A percentile compares a stretch with the other conserved stretches of the same genome.
Conservation (phyloP, 2,113 vertebrate species). For the Tor tambroides region DNA sequence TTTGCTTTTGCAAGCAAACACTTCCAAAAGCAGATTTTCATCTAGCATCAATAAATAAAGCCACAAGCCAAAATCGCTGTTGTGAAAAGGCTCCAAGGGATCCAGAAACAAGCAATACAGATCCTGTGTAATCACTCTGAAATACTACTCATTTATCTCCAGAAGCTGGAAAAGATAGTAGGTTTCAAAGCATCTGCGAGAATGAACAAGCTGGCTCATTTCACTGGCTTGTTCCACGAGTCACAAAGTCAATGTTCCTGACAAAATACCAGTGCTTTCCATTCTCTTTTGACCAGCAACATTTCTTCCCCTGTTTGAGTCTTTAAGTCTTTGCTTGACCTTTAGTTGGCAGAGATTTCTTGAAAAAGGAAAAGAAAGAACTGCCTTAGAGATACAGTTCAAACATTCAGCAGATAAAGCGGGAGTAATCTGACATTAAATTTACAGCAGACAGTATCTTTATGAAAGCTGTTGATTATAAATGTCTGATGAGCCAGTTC, state of each 20-base stretch:
- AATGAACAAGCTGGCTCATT: neutral
- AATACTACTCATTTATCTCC: neutral
- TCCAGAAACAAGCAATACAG: conserved; percentile 23
- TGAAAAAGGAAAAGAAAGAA: neutral
- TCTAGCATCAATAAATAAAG: conserved; percentile 29
- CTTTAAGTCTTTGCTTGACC: neutral
- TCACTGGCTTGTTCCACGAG: neutral
- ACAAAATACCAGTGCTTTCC: neutral
- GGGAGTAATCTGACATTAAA: neutral
- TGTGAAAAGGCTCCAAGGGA: neutral
- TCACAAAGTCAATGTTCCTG: neutral
- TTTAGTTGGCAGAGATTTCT: neutral
- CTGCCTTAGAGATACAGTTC: neutral
- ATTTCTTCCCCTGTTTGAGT: neutral
- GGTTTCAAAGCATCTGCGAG: neutral
- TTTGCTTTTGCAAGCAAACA: neutral
- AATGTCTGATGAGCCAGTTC: neutral
- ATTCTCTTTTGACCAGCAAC: neutral
- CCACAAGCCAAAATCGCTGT: conserved; percentile 16
- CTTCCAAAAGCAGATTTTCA: conserved; percentile 23
- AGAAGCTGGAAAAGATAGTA: neutral
- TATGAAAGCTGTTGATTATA: neutral
- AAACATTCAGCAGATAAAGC: neutral
- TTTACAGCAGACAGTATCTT: neutral
- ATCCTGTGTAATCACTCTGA: neutral